These are phyloP conservation scores for Hylyphantes graminicola DNA, from an alignment of 1,140 invertebrate species.

Conservation along the genomic window DNA sequence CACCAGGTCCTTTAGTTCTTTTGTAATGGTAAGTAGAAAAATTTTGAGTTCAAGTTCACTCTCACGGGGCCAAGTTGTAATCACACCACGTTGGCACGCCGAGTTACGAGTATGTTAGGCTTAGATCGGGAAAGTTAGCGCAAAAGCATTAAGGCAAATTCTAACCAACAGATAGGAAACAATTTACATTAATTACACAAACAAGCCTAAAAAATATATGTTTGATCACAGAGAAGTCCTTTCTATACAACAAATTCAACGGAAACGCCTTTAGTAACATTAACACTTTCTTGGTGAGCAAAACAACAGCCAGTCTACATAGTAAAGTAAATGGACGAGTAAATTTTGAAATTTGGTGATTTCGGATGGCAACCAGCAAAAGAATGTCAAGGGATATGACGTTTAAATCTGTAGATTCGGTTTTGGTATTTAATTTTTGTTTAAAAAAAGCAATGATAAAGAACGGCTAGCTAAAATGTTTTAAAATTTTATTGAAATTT, in stretches of 20 bases:
- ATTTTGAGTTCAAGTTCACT: conserved; percentile 15
- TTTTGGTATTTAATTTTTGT: no score
- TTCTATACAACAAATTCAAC: conserved; percentile 43
- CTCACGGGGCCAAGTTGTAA: conserved; percentile 8
- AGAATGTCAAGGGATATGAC: no score
- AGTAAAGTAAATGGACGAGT: conserved; percentile 43
- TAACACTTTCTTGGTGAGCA: conserved; percentile 35
- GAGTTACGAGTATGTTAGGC: conserved; percentile 43
- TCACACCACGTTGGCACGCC: conserved; percentile 59
- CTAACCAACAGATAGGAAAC: conserved; percentile 49
- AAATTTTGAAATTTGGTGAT: neutral
- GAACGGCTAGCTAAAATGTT: no score
- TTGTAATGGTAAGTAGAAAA: conserved; percentile 37
- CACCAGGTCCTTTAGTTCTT: neutral
- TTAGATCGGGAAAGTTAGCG: conserved; percentile 21
- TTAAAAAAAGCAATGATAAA: no score
- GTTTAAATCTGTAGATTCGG: no score
- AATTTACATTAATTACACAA: conserved; percentile 56
- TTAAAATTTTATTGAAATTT: no score
- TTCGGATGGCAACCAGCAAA: neutral
- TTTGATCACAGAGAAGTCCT: conserved; percentile 42
- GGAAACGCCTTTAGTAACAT: conserved; percentile 54
- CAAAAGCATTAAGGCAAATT: conserved; percentile 10
- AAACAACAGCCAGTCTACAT: conserved; percentile 59
- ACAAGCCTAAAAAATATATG: conserved; percentile 54